phyloP scores from a whole-genome alignment of 2,113 vertebrate genomes.

The Tor tambroides region DNA sequence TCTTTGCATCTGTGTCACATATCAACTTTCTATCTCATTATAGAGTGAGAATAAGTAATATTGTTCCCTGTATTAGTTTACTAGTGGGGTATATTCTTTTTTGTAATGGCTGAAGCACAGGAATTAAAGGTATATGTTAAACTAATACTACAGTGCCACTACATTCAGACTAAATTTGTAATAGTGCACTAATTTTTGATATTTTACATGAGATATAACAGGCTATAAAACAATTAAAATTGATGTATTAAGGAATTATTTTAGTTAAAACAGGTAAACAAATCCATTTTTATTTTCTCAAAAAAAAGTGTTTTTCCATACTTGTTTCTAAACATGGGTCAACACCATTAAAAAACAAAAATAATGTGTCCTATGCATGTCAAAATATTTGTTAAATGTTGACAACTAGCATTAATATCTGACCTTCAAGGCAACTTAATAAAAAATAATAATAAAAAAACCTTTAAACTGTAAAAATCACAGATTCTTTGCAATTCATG shows the following conservation, averaged over 20 bases:
- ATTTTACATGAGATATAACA: neutral
- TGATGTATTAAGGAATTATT: neutral
- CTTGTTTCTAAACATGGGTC: neutral
- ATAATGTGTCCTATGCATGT: too few species aligned
- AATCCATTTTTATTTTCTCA: neutral
- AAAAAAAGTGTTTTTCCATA: neutral
- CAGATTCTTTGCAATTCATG: too few species aligned
- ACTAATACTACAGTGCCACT: neutral
- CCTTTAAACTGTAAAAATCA: too few species aligned
- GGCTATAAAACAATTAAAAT: neutral
- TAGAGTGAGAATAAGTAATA: neutral
- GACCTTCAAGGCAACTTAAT: too few species aligned
- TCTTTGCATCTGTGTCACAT: neutral
- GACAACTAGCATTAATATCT: too few species aligned
- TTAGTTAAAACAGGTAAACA: neutral
- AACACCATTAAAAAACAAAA: neutral
- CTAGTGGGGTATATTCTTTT: neutral
- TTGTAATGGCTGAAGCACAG: neutral
- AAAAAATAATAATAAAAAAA: too few species aligned
- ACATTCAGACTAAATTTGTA: neutral
- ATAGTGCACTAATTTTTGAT: too few species aligned
- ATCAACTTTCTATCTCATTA: slow-evolving; percentile 9
- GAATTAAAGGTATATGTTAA: neutral
- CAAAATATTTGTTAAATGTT: too few species aligned
- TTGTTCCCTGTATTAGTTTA: neutral